Percentiles rank a stretch among this genome's conserved stretches.
These are phyloP conservation scores for Chelonus insularis DNA, from an alignment of 1,140 invertebrate genomes.

Conservation along the genomic window DNA sequence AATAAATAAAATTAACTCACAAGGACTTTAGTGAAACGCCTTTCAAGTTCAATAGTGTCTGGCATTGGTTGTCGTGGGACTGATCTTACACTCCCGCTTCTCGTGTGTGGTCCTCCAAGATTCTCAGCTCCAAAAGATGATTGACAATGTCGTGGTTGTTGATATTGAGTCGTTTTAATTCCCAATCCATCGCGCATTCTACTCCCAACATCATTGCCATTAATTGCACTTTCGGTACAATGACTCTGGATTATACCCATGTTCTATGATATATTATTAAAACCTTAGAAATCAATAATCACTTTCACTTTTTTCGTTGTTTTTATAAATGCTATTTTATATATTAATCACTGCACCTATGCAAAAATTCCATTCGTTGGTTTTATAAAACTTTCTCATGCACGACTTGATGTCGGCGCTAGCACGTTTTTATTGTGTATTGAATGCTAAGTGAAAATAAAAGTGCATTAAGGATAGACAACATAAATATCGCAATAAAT, in stretches of 20 bases:
- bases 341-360: no score
- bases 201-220: slow-evolving; percentile 40
- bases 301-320: no score
- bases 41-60: slow-evolving; percentile 84
- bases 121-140: slow-evolving; percentile 43
- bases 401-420: no score
- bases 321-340: no score
- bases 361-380: no score
- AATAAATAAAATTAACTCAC: slow-evolving; percentile 65
- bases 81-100: slow-evolving; percentile 74
- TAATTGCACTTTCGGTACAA: slow-evolving; percentile 39
- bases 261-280: no score
- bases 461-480: no score
- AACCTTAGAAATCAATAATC: no score
- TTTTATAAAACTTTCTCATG: no score
- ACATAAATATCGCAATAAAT: no score
- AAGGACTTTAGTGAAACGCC: slow-evolving; percentile 91
- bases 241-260: slow-evolving; percentile 56
- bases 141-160: slow-evolving; percentile 44
- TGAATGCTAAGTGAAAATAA: no score
- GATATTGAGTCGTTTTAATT: slow-evolving; percentile 11
- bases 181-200: slow-evolving; percentile 37
- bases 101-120: slow-evolving; percentile 58
- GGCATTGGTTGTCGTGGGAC: slow-evolving; percentile 85
- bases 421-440: no score